Base-by-base conservation (phyloP, 2,888 invertebrate genomes). In the Apodemia mormo region DNA sequence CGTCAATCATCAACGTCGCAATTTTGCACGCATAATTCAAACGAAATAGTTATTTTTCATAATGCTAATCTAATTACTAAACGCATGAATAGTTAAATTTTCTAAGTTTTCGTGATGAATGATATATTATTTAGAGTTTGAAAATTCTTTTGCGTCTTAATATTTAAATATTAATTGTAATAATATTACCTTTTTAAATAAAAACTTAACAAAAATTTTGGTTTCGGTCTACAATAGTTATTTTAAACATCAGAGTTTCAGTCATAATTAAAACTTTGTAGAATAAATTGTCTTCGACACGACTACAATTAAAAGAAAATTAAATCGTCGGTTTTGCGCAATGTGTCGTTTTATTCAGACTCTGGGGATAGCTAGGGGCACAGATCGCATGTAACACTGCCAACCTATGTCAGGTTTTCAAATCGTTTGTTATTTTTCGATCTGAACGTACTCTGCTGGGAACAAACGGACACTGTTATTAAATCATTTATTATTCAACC, bases 401-500 rank as follows among this genome's bases (percentile, higher is more conserved):
- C 71, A 71, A 76, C 76, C 72, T 81, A 77, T 80, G 82, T 80
- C 87, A 85, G 85, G 85, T 88, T 92, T 89, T 85, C 81, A 87
- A 92, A 91, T 87, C 86, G 85, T 88, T 88, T 89, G 89, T 90
- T 90, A 89, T 92, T 92, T 92, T 91, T 91, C 83, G 87, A 87
- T 82, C 84, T 82, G 82, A 86, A 87, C 87, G 83, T 85, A 85
- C 85, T 84, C 80, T 78, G 82, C 80, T 86, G 87, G 88, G 85
- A 89, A 88, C 88, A 89, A 89, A 89, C 89, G 86, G 86, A 87
- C 86, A 85, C 87, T 91, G 92, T 92, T 92, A 92, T 92, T 91
- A 92, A 92, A 91, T 92, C 90, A 92, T 92, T 92, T 92, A 92
- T 93, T 92, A 92, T 92, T 92, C 92, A 92, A 82, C 82, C 82